Evolutionary conservation across 2,797 vertebrate species (phyloP), one percentile per base, ranked within the genome.

Genomic region (Balearica regulorum): DNA sequence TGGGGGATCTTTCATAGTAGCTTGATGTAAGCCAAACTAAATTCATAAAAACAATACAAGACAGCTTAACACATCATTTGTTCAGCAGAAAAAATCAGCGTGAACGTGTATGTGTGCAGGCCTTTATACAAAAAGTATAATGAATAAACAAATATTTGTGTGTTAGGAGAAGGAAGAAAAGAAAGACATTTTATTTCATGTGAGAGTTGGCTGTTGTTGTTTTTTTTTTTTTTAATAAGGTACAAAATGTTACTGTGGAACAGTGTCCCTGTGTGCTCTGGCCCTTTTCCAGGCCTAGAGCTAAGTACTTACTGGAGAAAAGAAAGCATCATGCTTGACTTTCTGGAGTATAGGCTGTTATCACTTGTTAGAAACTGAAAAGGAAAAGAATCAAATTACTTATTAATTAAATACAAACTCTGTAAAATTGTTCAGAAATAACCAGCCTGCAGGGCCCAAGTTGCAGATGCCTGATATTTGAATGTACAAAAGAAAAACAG

Each of bases 171-270:
- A 83, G 31, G 51, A 93, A 53, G 49, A 90, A 70, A 86, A 94
- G 76, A 96, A 91, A 88, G 60, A 64, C 2, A 1, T 57, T 89
- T 80, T 83, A 75, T 87, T 94, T 91, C 33, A 46, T 64, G 75
- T 68, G 41, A 6, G 4, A 91, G 62, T 53, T 1, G 0, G 33
- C 77, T n/a, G 28, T 69, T 90, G 86, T 83, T 89, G 35, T 78
- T 94, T 4, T 16, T 51, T 29, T 77, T 78, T 90, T 82, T 90
- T 93, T 70, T 24, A 83, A 90, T 76, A 83, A 96, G 37, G 71
- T 89, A 96, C 89, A 97, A 94, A 96, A 96, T 93, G 81, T 97
- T 91, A 72, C 80, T 83, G 80, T 61, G 55, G 51, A 91, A 87
- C 89, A 85, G 77, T 84, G 76, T 92, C 87, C 58, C 79, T 91